Conservation (phyloP, 2,888 invertebrate species). For the Euplagia quadripunctaria region DNA sequence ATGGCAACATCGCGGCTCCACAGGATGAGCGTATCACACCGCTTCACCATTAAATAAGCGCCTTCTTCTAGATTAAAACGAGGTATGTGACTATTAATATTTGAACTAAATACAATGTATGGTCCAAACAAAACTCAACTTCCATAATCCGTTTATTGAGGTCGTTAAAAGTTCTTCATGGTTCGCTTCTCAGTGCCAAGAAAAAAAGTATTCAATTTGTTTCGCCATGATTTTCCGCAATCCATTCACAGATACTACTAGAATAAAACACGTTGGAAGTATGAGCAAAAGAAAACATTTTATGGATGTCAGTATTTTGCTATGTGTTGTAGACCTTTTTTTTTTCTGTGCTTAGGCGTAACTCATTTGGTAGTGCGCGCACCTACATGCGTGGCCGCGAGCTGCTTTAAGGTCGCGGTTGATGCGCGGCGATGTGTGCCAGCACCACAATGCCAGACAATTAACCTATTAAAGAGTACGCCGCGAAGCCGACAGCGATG, state of each 20-base stretch:
- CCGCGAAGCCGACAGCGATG: conserved; percentile 72
- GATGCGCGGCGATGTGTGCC: conserved; percentile 83
- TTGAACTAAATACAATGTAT: conserved; percentile 24
- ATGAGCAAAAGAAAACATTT: conserved; percentile 29
- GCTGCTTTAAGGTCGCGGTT: conserved; percentile 83
- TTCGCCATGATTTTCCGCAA: conserved; percentile 50
- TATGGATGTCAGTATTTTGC: conserved; percentile 36
- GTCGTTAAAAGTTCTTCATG: conserved; percentile 65
- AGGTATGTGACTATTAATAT: conserved; percentile 24
- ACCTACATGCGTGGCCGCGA: conserved; percentile 82
- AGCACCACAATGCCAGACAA: conserved; percentile 85
- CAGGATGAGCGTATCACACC: conserved; percentile 68
- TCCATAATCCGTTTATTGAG: conserved; percentile 65
- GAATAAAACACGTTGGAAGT: conserved; percentile 33
- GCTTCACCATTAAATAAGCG: conserved; percentile 66
- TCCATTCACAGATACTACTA: conserved; percentile 41
- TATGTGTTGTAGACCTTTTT: conserved; percentile 42
- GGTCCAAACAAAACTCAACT: conserved; percentile 38
- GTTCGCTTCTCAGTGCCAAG: conserved; percentile 63
- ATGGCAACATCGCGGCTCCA: conserved; percentile 76
- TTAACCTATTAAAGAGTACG: conserved; percentile 85
- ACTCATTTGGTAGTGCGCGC: conserved; percentile 74
- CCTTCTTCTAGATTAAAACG: conserved; percentile 25
- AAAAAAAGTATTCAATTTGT: conserved; percentile 58
- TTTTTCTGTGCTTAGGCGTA: conserved; percentile 63